These are phyloP conservation scores for Lasius fuliginosus DNA, from an alignment of 2,888 invertebrate species.

Conservation along the genomic window DNA sequence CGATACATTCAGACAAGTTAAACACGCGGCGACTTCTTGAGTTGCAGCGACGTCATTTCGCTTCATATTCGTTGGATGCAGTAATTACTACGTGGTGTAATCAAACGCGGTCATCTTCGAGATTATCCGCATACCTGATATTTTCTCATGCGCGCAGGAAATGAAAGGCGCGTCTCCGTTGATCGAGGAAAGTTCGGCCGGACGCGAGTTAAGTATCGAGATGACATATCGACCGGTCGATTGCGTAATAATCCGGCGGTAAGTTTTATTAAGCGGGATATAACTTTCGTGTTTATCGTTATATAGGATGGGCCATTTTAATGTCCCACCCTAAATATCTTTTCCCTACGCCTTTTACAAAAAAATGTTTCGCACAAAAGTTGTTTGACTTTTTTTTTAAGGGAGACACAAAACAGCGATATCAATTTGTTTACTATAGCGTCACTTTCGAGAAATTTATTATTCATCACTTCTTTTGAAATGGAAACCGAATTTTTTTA, in stretches of 20 bases:
- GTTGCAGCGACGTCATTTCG: constrained; percentile 17
- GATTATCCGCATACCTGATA: constrained; percentile 29
- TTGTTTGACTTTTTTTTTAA: no score
- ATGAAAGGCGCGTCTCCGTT: constrained; percentile 28
- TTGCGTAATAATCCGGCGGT: not conserved
- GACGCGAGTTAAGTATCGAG: constrained; percentile 24
- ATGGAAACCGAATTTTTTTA: no score
- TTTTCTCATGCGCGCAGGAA: constrained; percentile 27
- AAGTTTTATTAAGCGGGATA: constrained; percentile 9
- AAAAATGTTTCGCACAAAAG: no score
- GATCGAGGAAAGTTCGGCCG: constrained; percentile 23
- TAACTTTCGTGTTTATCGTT: constrained; percentile 31
- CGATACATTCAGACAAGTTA: constrained; percentile 23
- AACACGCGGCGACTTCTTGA: constrained; percentile 10
- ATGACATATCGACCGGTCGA: not conserved
- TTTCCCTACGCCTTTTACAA: no score
- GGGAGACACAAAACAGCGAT: no score
- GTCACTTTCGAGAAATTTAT: no score
- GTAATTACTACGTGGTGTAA: constrained; percentile 43
- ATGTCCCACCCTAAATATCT: no score
- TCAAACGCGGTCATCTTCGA: constrained; percentile 38
- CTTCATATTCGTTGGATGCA: constrained; percentile 33
- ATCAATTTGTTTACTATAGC: no score
- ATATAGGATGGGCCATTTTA: not conserved
- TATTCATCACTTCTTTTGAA: no score